Base-by-base conservation (phyloP, 2,888 invertebrate species). In the Heliconius erato region DNA sequence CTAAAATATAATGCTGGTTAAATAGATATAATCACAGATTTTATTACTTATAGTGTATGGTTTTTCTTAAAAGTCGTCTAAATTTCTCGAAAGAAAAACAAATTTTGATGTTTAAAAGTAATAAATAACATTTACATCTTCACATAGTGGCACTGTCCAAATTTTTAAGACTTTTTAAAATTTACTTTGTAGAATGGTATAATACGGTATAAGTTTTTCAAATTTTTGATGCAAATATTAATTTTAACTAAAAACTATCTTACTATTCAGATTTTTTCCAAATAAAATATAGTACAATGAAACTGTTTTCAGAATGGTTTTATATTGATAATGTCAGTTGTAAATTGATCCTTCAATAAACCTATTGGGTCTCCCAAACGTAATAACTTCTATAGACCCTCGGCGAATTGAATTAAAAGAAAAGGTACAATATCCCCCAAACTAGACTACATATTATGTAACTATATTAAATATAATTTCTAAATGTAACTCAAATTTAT, bases 381-480 rank as follows among this genome's bases (percentile, higher is more conserved):
- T 78, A 79, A 79, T 84, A 81, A 81, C 72, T 77, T 77, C 26
- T 32, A 59, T 23, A 71, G 76, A 82, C 44, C 81, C 54, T 32
- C 28, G 26, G 67, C 76, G 59, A 80, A 82, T 83, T 83, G 59
- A 79, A 84, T 82, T 59, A 78, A 69, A 81, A 81, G 79, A 83
- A 84, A 79, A 63, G 72, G 82, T 77, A 67, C 81, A 77, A 79
- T 81, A 28, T 67, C 11, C 68, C 54, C 40, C 23, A 23, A 69
- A 35, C 68, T 35, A 9, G 23, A 35, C 2, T 35, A 69, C 23
- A 23, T 69, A 69, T 35, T 35, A 32, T 32, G 19, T 32, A 69
- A 32, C 9, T 32, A 35, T 69, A 32, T 35, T 23, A 26, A 63
- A 63, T 63, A 63, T 63, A 59, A 19, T 63, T 63, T n/a, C 9